Conservation (phyloP, 2,888 invertebrate genomes). For the Drosophila nr. perissopoda region DNA sequence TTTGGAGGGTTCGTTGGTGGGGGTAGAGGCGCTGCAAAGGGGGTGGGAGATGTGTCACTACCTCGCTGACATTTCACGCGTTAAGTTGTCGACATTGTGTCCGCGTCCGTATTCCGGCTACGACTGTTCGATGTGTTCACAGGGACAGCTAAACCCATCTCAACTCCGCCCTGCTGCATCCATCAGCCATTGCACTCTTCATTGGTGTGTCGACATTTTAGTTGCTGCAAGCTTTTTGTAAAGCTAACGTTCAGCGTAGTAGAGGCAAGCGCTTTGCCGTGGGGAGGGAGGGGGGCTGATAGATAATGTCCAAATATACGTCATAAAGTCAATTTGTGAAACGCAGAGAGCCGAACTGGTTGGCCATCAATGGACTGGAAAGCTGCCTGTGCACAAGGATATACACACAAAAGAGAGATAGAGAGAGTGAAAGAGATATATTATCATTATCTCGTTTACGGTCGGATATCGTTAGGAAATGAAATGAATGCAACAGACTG, state of each 20-base stretch:
- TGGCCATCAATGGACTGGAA: constrained; percentile 73
- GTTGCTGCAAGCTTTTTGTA: constrained; percentile 60
- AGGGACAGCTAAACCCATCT: constrained; percentile 29
- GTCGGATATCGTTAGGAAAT: constrained; percentile 40
- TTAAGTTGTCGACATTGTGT: constrained; percentile 41
- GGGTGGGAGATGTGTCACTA: constrained; percentile 27
- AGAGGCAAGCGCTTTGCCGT: not conserved
- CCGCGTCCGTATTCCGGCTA: not conserved
- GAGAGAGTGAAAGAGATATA: not conserved
- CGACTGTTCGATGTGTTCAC: constrained; percentile 24
- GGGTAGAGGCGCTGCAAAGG: not conserved
- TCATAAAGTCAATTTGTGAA: constrained; percentile 75
- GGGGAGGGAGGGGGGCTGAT: not conserved
- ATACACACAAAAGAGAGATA: constrained; percentile 30
- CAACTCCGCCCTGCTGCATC: not conserved
- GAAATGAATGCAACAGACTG: constrained; percentile 36
- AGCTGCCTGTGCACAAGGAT: constrained; percentile 46
- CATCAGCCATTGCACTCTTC: constrained; percentile 43
- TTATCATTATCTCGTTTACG: constrained; percentile 58
- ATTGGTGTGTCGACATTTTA: constrained; percentile 69
- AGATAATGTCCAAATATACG: constrained; percentile 48
- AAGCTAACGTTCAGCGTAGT: constrained; percentile 33
- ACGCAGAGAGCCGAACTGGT: constrained; percentile 45
- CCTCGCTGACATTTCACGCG: constrained; percentile 53
- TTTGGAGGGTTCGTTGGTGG: not conserved